Base-by-base conservation (phyloP, 2,113 vertebrate species). In the Cinclus mexicanus region DNA sequence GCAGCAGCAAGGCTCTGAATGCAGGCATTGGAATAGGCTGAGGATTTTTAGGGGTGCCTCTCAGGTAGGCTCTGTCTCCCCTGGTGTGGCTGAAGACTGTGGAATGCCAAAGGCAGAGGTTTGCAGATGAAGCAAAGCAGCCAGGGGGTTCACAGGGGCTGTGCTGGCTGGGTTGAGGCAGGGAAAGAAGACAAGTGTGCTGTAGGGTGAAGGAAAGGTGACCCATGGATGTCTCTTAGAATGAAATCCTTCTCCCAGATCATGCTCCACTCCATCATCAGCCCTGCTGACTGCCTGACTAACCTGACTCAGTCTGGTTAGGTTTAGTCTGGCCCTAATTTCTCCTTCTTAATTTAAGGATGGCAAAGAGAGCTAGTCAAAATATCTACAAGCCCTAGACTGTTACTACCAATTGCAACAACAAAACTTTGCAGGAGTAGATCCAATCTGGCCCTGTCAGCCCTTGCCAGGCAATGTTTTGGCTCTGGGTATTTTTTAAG, bases 401-500 rank as follows among this genome's bases (percentile, higher is more conserved):
- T 84, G 90, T 96, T 95, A 83, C 87, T 89, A 96, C 95, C 83
- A 96, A 94, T 94, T 95, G 31, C 71, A 97, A 83, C 89, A 95
- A 80, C 95, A 95, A 96, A 95, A 95, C 49, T 85, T 69, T 76
- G 68, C 74, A 78, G 39, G 91, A 97, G 67, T 23, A 92, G 79
- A 97, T 97, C 96, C 93, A 94, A 97, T 97, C 94, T 89, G 86
- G 85, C 83, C 92, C 78, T 37, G 56, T 81, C 59, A 92, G 94
- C 84, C 74, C 71, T 75, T 55, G 87, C 93, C 94, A 97, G 94
- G 88, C 96, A 79, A 78, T 97, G 91, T 96, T 97, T 96, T 95
- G 96, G 96, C 96, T 97, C 86, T 89, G 94, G 74, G 79, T 95
- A 28, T 76, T 97, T 95, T 95, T 81, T 33, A 91, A 85, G 93